Percentiles rank a stretch among this genome's conserved stretches.
phyloP scores from a whole-genome alignment of 2,888 invertebrate species.

The Ophion ventricosus region DNA sequence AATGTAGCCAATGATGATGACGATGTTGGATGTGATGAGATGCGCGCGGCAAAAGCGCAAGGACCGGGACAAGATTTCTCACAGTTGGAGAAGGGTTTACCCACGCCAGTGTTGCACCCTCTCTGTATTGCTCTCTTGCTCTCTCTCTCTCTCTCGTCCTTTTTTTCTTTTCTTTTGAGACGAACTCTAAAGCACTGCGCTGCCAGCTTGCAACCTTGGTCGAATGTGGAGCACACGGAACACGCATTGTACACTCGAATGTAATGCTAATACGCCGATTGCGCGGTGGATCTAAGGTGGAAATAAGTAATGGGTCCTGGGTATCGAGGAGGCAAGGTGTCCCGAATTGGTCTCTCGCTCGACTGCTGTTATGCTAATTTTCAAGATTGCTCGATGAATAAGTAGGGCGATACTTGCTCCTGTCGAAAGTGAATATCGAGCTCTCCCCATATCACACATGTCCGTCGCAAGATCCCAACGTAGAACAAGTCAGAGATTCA shows the following conservation, averaged over 20 bases:
- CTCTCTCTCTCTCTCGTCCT: slow-evolving; percentile 25
- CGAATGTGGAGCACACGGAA: slow-evolving; percentile 15
- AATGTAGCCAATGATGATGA: too few relatives aligned
- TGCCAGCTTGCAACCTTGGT: slow-evolving; percentile 43
- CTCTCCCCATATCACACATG: slow-evolving; percentile 52
- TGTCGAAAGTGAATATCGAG: slow-evolving; percentile 41
- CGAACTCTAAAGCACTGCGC: not conserved
- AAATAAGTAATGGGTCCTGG: slow-evolving; percentile 44
- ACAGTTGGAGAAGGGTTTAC: slow-evolving; percentile 48
- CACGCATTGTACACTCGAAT: not conserved
- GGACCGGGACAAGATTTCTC: slow-evolving; percentile 40
- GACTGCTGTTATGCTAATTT: slow-evolving; percentile 65
- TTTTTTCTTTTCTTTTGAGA: slow-evolving; percentile 25
- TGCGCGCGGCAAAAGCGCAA: not conserved
- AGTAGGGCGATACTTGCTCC: slow-evolving; percentile 58
- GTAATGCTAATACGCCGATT: slow-evolving; percentile 2
- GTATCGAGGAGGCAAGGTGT: slow-evolving; percentile 57
- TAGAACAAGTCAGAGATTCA: slow-evolving; percentile 5
- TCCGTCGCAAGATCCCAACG: slow-evolving; percentile 10
- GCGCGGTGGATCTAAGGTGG: slow-evolving; percentile 41
- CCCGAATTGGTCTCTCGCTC: slow-evolving; percentile 60
- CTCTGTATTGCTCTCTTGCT: slow-evolving; percentile 23
- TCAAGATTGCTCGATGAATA: slow-evolving; percentile 49
- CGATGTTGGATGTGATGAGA: slow-evolving; percentile 26
- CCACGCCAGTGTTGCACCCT: slow-evolving; percentile 42